These are phyloP conservation scores for Acrobasis consociella DNA, from an alignment of 2,888 invertebrate genomes.

Conservation along the genomic window DNA sequence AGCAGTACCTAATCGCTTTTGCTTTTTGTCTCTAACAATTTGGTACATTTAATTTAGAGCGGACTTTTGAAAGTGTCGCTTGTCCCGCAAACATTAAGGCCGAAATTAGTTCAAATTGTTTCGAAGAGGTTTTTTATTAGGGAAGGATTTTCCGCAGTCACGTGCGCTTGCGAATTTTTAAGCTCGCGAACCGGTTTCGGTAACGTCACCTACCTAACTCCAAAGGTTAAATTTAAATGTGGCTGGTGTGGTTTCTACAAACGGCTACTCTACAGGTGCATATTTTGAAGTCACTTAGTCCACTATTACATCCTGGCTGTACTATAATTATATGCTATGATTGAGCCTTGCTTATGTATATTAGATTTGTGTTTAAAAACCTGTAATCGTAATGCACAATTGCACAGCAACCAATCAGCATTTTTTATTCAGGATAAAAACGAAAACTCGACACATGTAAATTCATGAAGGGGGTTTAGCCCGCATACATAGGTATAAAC, in stretches of 20 bases:
- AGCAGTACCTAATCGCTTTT: no score
- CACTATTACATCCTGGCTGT: no score
- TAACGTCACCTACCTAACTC: constrained; percentile 30
- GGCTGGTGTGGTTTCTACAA: no score
- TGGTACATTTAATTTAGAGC: constrained; percentile 25
- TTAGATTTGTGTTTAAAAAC: no score
- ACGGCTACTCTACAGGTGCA: background rate
- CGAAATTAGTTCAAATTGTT: constrained; percentile 21
- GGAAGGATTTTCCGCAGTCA: constrained; percentile 38
- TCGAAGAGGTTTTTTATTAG: constrained; percentile 29
- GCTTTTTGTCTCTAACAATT: constrained; percentile 27
- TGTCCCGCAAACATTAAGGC: constrained; percentile 23
- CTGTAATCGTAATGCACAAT: no score
- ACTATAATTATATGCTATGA: no score
- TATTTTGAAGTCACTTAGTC: background rate
- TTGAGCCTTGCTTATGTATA: no score
- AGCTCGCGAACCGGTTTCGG: constrained; percentile 35
- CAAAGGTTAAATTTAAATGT: constrained; percentile 21
- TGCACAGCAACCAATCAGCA: no score
- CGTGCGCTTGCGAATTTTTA: constrained; percentile 35
- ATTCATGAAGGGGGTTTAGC: no score
- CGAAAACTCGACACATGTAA: no score
- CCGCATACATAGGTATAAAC: no score
- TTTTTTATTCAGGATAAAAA: no score
- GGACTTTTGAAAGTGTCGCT: constrained; percentile 23